Conservation (phyloP, 2,113 vertebrate genomes). For the Antigone vipio region DNA sequence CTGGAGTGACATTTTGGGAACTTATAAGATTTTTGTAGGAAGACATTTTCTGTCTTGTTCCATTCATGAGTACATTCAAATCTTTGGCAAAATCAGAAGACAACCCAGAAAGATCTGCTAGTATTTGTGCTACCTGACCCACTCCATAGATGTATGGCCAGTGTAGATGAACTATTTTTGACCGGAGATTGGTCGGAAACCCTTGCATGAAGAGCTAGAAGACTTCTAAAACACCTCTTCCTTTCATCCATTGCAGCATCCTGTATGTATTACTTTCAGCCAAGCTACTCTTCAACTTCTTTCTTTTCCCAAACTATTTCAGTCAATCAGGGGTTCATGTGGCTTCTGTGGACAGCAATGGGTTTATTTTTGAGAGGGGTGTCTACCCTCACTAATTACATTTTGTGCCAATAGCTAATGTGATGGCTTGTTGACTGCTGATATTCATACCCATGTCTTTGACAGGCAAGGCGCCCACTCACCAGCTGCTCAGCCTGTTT, state of each 20-base stretch:
- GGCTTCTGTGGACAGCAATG: constrained; percentile 22
- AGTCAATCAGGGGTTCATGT: background rate
- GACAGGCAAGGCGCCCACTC: constrained; percentile 63
- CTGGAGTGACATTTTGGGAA: background rate
- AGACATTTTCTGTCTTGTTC: background rate
- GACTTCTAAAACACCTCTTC: background rate
- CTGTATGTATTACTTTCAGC: background rate
- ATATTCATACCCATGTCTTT: constrained; percentile 57
- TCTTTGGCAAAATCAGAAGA: background rate
- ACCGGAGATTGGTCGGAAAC: background rate
- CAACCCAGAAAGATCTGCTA: background rate
- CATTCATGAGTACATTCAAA: background rate
- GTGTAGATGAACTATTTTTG: background rate
- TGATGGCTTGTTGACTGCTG: constrained; percentile 63
- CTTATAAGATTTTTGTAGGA: background rate
- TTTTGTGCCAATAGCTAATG: constrained; percentile 41
- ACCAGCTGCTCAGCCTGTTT: constrained; percentile 62
- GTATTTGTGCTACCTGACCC: background rate
- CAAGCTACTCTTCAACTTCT: background rate
- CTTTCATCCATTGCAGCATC: background rate
- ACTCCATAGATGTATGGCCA: background rate
- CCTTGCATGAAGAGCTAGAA: background rate
- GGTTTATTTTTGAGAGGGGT: constrained; percentile 47
- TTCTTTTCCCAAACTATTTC: background rate
- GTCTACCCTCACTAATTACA: background rate